Conservation (phyloP, 2,797 vertebrate species). For the Pelobates cultripes region DNA sequence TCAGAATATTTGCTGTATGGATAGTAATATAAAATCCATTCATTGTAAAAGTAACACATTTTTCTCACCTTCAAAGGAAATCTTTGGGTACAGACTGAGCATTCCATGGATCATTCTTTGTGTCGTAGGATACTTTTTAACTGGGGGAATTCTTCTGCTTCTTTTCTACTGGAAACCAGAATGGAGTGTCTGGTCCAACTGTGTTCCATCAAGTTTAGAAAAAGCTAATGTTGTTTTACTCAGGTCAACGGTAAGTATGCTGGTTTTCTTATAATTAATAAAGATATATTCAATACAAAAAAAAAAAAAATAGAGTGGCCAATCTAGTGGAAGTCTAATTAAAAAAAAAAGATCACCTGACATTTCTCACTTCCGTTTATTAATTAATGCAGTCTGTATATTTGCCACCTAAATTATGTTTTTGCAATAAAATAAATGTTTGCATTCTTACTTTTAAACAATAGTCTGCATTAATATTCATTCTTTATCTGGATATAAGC, state of each 20-base stretch:
- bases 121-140: conserved; percentile 62
- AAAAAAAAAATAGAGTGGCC: no score
- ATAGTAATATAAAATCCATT: not conserved
- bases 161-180: conserved; percentile 74
- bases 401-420: no score
- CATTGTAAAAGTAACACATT: not conserved
- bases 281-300: not conserved
- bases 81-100: conserved; percentile 71
- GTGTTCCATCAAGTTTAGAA: conserved; percentile 65
- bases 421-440: no score
- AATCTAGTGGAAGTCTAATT: no score
- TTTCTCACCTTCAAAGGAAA: conserved; percentile 62
- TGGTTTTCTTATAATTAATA: not conserved
- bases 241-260: conserved; percentile 67
- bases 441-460: no score
- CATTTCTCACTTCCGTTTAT: no score
- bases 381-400: no score
- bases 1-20: no score
- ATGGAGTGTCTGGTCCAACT: conserved; percentile 72
- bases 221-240: conserved; percentile 70
- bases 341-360: no score
- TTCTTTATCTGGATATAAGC: no score
- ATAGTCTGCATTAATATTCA: no score
- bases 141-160: conserved; percentile 68
- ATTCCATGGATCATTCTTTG: conserved; percentile 62